Evolutionary conservation across 2,113 vertebrate species (phyloP).

Genomic region (Anolis sagrei): DNA sequence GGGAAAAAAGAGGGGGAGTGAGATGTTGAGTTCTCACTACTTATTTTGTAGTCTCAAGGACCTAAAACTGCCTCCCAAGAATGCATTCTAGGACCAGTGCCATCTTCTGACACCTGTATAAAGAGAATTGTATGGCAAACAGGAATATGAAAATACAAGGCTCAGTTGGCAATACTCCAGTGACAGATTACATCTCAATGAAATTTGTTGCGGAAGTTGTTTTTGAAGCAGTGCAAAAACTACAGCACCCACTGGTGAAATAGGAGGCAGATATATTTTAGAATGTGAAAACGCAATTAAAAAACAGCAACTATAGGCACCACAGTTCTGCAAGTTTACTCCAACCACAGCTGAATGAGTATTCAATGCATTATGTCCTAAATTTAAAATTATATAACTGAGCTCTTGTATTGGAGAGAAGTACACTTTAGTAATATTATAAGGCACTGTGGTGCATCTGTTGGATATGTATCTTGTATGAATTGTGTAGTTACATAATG

Average conservation of each 20-base stretch:
- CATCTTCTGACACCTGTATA: neutral
- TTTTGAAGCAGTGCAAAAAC: neutral
- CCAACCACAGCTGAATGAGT: no score
- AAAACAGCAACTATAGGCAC: neutral
- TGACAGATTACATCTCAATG: neutral
- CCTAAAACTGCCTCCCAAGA: neutral
- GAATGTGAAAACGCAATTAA: neutral
- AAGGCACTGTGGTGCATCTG: neutral
- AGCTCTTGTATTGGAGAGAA: no score
- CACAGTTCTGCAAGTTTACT: no score
- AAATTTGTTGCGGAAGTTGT: neutral
- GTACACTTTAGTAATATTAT: neutral
- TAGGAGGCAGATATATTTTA: neutral
- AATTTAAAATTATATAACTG: no score
- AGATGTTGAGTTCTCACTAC: neutral
- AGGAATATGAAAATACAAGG: neutral
- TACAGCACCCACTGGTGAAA: neutral
- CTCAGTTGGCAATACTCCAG: neutral
- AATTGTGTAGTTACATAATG: neutral
- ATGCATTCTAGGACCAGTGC: neutral
- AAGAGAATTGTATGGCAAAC: neutral
- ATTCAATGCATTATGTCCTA: no score
- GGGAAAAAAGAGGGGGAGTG: neutral
- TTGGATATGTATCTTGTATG: no score
- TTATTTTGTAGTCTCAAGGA: neutral